Percentiles rank a stretch among this genome's conserved stretches.
phyloP scores from a whole-genome alignment of 64 coral and sea anemone species.

The Montipora capricornis region DNA sequence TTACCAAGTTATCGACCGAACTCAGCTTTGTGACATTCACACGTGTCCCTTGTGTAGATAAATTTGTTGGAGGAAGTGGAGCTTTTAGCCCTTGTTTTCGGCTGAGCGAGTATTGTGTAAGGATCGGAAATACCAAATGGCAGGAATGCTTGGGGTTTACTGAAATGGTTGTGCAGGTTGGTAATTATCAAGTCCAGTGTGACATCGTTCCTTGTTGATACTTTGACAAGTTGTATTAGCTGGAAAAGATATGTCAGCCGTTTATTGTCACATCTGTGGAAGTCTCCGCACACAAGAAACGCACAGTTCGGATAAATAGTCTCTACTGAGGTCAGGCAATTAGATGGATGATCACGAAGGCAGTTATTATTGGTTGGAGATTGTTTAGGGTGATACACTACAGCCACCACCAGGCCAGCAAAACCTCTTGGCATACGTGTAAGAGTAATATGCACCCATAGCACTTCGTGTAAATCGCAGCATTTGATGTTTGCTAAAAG shows the following conservation, averaged over 20 bases:
- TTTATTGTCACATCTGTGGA: conserved; percentile 2
- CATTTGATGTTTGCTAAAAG: not conserved
- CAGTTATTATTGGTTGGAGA: conserved; percentile 1
- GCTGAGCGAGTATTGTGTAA: conserved; percentile 14
- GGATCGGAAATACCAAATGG: conserved; percentile 27
- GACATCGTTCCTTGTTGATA: conserved; percentile 5
- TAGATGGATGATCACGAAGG: not conserved
- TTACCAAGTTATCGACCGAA: no score
- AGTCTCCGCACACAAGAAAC: not conserved
- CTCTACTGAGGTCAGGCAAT: conserved; percentile 12
- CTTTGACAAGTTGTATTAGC: conserved; percentile 34
- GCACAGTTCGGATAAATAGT: not conserved
- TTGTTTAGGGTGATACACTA: not conserved
- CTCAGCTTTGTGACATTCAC: no score
- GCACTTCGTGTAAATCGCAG: conserved; percentile 14
- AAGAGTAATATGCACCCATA: conserved; percentile 24
- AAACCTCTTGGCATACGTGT: conserved; percentile 14
- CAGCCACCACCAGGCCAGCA: not conserved
- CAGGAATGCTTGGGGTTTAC: not conserved
- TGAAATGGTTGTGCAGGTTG: conserved; percentile 9
- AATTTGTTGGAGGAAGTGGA: not conserved
- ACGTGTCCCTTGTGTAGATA: no score
- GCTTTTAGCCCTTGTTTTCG: conserved; percentile 14
- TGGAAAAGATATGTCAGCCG: not conserved
- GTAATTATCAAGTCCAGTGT: conserved; percentile 42